Base-by-base conservation (phyloP, 2,888 invertebrate genomes). In the Hemicrepidius hirtus region DNA sequence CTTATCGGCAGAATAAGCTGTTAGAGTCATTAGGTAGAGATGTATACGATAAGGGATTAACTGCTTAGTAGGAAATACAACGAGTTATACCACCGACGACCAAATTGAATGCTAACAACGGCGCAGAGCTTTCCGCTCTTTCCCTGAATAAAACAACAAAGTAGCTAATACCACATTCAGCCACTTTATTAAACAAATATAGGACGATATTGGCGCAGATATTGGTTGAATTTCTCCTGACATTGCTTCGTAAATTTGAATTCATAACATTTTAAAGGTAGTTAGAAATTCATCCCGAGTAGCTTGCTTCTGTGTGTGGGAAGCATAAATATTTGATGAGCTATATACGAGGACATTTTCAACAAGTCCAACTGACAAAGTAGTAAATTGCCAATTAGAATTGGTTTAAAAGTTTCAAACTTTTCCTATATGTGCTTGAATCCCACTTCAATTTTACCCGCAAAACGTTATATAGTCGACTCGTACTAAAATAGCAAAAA, bases 1-100 rank as follows among this genome's bases (percentile, higher is more conserved):
- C 66, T 71, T 71, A 71, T 71, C 71, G 66, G 60, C 40, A 50
- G 60, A 71, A 60, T 71, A 71, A 71, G 71, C 71, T 71, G 71
- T 67, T 71, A 60, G 49, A 66, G 64, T 71, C 71, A 66, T 71
- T 71, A 66, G 55, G 50, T 66, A 67, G 59, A 66, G 66, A 71
- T 67, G 41, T 66, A 66, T 66, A 60, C 60, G 71, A 71, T 71
- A 71, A 71, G 71, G 62, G 62, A 71, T 71, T 71, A 71, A 66
- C 50, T 67, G 60, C 59, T 71, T 71, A 71, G 60, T 41, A 35
- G 70, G 66, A 67, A 71, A 71, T 67, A 62, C 57, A 53, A 66
- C 66, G 55, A 70, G 59, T 65, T 57, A 64, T 63, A 65, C 53
- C 53, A 37, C 44, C 49, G 40, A 53, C 41, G 24, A 53, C 62